Evolutionary conservation across 2,113 vertebrate genomes (phyloP), one percentile per base, ranked within the genome.

Genomic region (Pollachius pollachius): DNA sequence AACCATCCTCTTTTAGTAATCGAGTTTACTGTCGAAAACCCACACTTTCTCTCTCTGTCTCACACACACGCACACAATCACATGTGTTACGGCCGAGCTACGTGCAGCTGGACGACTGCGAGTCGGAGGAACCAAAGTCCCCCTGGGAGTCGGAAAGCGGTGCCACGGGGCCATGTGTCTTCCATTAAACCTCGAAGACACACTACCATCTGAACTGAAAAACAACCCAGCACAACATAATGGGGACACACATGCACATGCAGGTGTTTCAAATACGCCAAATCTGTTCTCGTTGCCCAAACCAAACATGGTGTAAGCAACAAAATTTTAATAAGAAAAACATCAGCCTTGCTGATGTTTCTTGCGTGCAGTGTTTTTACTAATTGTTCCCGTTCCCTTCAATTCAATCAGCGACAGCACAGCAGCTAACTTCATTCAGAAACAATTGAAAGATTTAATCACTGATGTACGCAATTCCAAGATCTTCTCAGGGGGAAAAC

Each of bases 101-200:
- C 52, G 67, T 67, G 68, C 67, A 78, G 82, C 9, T 48, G 41
- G 8, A 13, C 12, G 5, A 12, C 9, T 48, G 41, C 12, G 41
- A 12, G 41, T 48, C 9, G 0, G 41, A 4, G 8, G 41, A 48
- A 48, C 41, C 12, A 13, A 13, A 48, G 41, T 12, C 41, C 41
- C 8, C 41, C 41, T 12, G 41, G 1, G 41, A 12, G 41, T 48
- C 1, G 8, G 41, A 9, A 48, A 2, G 41, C 63, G 17, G 73
- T 58, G 57, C 73, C 19, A 48, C 62, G 75, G 74, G 61, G 68
- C 78, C 74, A 72, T 78, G 82, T 81, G 84, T 86, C 81, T 78
- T 59, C 68, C 84, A 83, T 87, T 80, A 87, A 77, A 78, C 57
- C 68, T 68, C 62, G 52, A 63, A 64, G 69, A 81, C 69, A 75